These are phyloP conservation scores for Plectus sambesii DNA, from an alignment of 1,140 invertebrate species.

Conservation along the genomic window DNA sequence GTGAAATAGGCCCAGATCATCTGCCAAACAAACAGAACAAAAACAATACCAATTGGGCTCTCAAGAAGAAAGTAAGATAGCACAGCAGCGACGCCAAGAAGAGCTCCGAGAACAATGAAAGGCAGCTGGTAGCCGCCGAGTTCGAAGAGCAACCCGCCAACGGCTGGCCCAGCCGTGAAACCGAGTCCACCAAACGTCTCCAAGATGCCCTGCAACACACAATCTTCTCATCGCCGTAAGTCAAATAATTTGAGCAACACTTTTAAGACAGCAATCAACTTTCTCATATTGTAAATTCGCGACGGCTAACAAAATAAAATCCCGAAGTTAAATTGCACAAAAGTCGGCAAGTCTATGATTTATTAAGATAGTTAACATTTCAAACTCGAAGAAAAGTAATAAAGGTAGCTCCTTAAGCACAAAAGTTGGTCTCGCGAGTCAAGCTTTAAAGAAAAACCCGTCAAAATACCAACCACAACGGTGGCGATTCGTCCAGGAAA, in stretches of 20 bases:
- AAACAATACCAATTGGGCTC: constrained; percentile 44
- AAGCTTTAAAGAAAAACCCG: too few relatives aligned
- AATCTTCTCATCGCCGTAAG: constrained; percentile 22
- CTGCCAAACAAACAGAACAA: too few relatives aligned
- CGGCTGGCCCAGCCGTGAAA: constrained; percentile 45
- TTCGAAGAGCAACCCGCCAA: constrained; percentile 39
- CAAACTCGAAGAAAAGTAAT: background rate
- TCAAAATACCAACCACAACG: constrained; percentile 67
- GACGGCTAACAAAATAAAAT: background rate
- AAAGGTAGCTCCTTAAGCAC: too few relatives aligned
- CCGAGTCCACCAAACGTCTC: constrained; percentile 81
- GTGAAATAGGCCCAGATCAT: too few relatives aligned
- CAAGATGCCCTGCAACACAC: constrained; percentile 58
- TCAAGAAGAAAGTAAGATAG: constrained; percentile 63
- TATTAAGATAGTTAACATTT: too few relatives aligned
- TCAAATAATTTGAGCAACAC: constrained; percentile 29
- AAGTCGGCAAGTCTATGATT: background rate
- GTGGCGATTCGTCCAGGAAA: constrained; percentile 78
- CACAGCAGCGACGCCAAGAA: constrained; percentile 62
- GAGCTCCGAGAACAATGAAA: constrained; percentile 67
- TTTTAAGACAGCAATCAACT: background rate
- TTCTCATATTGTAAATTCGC: background rate
- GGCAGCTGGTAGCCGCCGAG: constrained; percentile 70
- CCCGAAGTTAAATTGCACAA: background rate
- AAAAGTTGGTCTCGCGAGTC: too few relatives aligned